Conservation (phyloP, 2,797 vertebrate genomes). For the Halcyon badia region DNA sequence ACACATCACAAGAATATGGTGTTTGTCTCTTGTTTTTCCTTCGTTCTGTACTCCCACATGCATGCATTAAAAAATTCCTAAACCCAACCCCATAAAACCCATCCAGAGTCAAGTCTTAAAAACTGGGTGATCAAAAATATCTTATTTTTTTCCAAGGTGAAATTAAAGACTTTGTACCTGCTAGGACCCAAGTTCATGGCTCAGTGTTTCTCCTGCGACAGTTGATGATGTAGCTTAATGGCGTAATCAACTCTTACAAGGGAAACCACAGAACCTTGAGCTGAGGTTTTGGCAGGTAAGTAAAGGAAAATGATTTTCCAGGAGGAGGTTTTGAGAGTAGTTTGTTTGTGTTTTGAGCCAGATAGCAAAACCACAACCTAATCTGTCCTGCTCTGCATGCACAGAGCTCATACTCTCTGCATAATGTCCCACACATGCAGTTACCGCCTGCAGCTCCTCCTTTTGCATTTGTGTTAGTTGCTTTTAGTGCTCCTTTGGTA, state of each 20-base stretch:
- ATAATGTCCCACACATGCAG: rapidly evolving
- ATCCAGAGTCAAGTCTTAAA: neutral
- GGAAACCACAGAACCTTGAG: constrained; percentile 16
- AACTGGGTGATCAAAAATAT: neutral
- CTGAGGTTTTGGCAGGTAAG: constrained; percentile 11
- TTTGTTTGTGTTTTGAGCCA: neutral
- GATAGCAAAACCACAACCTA: neutral
- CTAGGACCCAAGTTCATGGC: constrained; percentile 11
- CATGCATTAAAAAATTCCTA: neutral
- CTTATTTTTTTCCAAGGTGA: neutral
- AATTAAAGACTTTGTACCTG: constrained; percentile 21
- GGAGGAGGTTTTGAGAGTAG: neutral
- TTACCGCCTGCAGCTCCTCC: rapidly evolving
- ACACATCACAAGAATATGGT: rapidly evolving
- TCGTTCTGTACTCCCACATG: neutral
- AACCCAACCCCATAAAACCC: neutral
- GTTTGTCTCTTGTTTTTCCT: neutral
- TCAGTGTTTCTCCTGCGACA: constrained; percentile 35
- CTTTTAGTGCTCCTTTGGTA: neutral
- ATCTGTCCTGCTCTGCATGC: neutral
- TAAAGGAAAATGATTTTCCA: neutral
- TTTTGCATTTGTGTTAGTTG: rapidly evolving
- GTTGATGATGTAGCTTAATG: constrained; percentile 17
- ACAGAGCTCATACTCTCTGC: neutral
- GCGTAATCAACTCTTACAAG: neutral